These are phyloP conservation scores for Promerops cafer DNA, from an alignment of 2,113 vertebrate genomes.

Conservation along the genomic window DNA sequence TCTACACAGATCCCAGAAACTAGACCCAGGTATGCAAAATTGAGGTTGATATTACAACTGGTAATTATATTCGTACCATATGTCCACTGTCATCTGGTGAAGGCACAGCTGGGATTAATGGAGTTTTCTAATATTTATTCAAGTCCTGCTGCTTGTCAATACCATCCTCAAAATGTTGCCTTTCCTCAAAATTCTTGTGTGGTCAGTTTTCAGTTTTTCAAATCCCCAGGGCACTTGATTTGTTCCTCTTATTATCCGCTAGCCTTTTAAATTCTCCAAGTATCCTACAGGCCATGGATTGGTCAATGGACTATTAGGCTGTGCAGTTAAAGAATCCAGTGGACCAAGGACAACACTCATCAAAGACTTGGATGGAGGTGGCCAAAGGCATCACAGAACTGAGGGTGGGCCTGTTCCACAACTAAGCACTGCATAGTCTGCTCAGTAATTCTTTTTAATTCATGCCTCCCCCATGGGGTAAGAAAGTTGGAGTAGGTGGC, in stretches of 20 bases:
- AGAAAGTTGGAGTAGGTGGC: slow-evolving; percentile 52
- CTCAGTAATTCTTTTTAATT: slow-evolving; percentile 42
- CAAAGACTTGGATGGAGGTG: slow-evolving; percentile 28
- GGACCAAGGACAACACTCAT: not conserved
- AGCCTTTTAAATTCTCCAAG: not conserved
- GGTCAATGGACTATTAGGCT: not conserved
- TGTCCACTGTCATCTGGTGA: not conserved
- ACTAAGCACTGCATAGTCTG: slow-evolving; percentile 17
- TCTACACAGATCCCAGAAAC: not conserved
- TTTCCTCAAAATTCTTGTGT: not conserved
- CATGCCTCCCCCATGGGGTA: not conserved
- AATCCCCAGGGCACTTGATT: not conserved
- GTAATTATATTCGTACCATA: not conserved
- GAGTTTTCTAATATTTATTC: not conserved
- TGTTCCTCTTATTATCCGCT: not conserved
- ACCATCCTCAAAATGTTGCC: not conserved
- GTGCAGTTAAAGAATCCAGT: not conserved
- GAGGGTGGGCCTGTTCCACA: slow-evolving; percentile 52
- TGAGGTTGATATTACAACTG: not conserved
- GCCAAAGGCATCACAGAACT: slow-evolving; percentile 38
- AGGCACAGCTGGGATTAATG: not conserved
- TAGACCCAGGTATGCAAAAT: not conserved
- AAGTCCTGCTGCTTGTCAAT: not conserved
- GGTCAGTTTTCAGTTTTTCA: not conserved
- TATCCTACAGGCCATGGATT: not conserved